Evolutionary conservation across 64 coral and sea anemone species (phyloP), one percentile per base, ranked within the genome.

Genomic region (Montipora foliosa): DNA sequence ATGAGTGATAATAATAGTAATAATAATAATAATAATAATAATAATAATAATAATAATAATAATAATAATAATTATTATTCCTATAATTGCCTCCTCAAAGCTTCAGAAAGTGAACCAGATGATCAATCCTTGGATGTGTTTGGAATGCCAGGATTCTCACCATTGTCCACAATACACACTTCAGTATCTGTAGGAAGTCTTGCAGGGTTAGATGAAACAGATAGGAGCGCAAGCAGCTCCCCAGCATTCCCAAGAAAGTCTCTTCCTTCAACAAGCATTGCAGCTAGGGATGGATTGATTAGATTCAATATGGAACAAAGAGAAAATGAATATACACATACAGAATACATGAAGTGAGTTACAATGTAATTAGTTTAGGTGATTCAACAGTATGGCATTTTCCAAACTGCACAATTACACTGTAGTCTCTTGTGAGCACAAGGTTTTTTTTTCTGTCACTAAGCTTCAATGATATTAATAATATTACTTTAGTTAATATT

Each of bases 101-200:
- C 46, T 75, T 44, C 87, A 48, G 89, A 90, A 89, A 17, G 8
- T 47, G 79, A 95, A 59, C 64, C 60, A 20, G 83, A 89, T 47
- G 93, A 90, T 47, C 68, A n/a, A 47, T 67, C 74, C 12, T 44
- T 97, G 25, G 96, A 98, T 51, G 55, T 82, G 4, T 98, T 98
- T 89, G 96, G 96, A 85, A 98, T 98, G 96, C 96, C 96, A 62
- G 84, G 93, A 11, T 89, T 98, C 22, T 87, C 93, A 45, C 52
- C 72, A 45, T 82, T 69, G 24, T 29, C 45, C 10, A 78, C 89
- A 49, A 83, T 98, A 8, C 96, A 95, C 89, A 84, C 79, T 61
- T 95, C 93, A 25, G 72, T 87, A 37, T 98, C 96, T 17, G 8
- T 89, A 1, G 78, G 82, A 46, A 95, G 89, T 76, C 72, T 98